Evolutionary conservation across 1,140 invertebrate genomes (phyloP).

Genomic region (Mactra quadrangularis): DNA sequence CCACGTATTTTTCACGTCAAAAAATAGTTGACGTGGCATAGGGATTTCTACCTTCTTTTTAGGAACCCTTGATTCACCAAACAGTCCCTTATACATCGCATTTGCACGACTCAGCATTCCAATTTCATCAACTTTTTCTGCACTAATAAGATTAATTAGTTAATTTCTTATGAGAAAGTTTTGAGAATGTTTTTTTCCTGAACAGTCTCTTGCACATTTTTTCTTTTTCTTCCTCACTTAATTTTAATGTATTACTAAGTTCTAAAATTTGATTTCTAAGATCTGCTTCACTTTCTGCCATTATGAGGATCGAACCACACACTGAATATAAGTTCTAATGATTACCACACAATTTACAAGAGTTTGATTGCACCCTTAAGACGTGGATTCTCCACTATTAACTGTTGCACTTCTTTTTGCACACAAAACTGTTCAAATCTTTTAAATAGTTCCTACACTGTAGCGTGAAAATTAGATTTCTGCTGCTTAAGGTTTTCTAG

Average conservation of each 20-base stretch:
- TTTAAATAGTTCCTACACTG: slow-evolving; percentile 15
- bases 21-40: slow-evolving; percentile 21
- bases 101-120: slow-evolving; percentile 1
- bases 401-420: slow-evolving; percentile 12
- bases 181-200: slow-evolving; percentile 36
- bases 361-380: background rate
- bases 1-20: slow-evolving; percentile 26
- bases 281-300: slow-evolving; percentile 8
- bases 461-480: background rate
- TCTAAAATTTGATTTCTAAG: slow-evolving; percentile 15
- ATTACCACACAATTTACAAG: background rate
- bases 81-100: slow-evolving; percentile 12
- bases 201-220: slow-evolving; percentile 3
- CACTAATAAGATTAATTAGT: slow-evolving; percentile 7
- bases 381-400: slow-evolving; percentile 16
- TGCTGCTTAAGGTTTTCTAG: slow-evolving; percentile 14
- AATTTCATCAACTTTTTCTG: slow-evolving; percentile 37
- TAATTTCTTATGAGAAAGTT: slow-evolving; percentile 9
- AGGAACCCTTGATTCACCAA: background rate
- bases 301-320: background rate
- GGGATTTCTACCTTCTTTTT: slow-evolving; percentile 24
- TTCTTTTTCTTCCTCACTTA: slow-evolving; percentile 28
- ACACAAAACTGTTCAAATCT: slow-evolving; percentile 9
- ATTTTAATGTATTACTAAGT: slow-evolving; percentile 5
- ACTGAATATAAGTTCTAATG: background rate